These are phyloP conservation scores for Acinonyx jubatus DNA, from an alignment of 2,113 vertebrate species.

Conservation along the genomic window DNA sequence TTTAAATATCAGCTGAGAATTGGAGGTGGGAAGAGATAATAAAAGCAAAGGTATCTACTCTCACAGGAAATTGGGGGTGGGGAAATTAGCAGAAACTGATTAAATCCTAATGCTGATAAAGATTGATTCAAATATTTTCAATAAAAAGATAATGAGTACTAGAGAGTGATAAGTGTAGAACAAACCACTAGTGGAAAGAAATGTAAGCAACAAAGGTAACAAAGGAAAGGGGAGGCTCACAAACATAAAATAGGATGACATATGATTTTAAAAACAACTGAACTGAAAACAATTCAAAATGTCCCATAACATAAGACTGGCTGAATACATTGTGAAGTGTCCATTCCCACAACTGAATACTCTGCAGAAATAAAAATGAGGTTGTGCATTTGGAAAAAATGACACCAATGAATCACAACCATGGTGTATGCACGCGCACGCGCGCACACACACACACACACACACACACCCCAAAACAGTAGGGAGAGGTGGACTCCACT, in stretches of 20 bases:
- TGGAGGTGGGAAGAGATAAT: not conserved
- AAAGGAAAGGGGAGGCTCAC: not conserved
- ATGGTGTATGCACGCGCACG: too few species aligned
- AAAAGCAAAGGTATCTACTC: slow-evolving; percentile 24
- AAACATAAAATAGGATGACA: not conserved
- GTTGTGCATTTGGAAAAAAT: not conserved
- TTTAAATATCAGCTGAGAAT: slow-evolving; percentile 7
- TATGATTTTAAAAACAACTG: not conserved
- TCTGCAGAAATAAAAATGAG: not conserved
- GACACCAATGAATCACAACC: not conserved
- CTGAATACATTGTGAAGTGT: not conserved
- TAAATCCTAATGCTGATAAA: not conserved
- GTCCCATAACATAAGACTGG: not conserved
- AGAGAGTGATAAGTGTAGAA: not conserved
- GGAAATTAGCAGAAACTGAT: not conserved
- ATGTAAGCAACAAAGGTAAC: not conserved
- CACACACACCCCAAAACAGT: not conserved
- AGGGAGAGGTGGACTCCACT: not conserved
- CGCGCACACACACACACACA: too few species aligned
- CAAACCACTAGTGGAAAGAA: not conserved
- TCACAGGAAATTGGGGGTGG: not conserved
- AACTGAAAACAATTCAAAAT: not conserved
- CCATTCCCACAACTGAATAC: not conserved
- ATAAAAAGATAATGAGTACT: not conserved
- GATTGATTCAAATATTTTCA: not conserved